Evolutionary conservation across 2,888 invertebrate genomes (phyloP).

Genomic region (Cephus pulcher): DNA sequence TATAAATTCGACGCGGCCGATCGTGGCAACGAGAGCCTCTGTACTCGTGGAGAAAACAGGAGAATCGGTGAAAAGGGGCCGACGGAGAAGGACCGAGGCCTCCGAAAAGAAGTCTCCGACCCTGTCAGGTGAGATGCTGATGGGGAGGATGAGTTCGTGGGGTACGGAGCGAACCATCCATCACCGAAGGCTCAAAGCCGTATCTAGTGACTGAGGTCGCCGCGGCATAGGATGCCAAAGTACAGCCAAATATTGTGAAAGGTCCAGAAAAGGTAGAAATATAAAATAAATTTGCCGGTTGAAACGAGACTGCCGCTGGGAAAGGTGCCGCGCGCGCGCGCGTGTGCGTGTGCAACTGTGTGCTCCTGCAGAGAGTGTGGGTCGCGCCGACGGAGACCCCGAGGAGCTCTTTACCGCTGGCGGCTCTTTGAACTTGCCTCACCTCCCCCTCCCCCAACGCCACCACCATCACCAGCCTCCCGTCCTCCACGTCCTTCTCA

Average conservation of each 20-base stretch:
- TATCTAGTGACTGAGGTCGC: conserved; percentile 56
- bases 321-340: conserved; percentile 16
- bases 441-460: conserved; percentile 23
- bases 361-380: conserved; percentile 10
- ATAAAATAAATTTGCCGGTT: conserved; percentile 59
- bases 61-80: too few relatives aligned
- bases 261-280: conserved; percentile 66
- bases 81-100: too few relatives aligned
- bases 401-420: conserved; percentile 60
- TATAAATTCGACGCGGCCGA: too few relatives aligned
- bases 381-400: conserved; percentile 7
- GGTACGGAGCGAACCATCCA: conserved; percentile 57
- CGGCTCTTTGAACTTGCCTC: conserved; percentile 63
- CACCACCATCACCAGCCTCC: not conserved
- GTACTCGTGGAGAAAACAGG: too few relatives aligned
- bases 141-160: conserved; percentile 29
- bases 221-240: conserved; percentile 51
- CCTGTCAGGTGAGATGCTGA: conserved; percentile 9
- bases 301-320: conserved; percentile 6
- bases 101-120: too few relatives aligned
- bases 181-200: conserved; percentile 60
- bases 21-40: too few relatives aligned
- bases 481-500: conserved; percentile 15
- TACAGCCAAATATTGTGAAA: conserved; percentile 66
- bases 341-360: not conserved